phyloP scores from a whole-genome alignment of 2,113 vertebrate species.

The Menura novaehollandiae region DNA sequence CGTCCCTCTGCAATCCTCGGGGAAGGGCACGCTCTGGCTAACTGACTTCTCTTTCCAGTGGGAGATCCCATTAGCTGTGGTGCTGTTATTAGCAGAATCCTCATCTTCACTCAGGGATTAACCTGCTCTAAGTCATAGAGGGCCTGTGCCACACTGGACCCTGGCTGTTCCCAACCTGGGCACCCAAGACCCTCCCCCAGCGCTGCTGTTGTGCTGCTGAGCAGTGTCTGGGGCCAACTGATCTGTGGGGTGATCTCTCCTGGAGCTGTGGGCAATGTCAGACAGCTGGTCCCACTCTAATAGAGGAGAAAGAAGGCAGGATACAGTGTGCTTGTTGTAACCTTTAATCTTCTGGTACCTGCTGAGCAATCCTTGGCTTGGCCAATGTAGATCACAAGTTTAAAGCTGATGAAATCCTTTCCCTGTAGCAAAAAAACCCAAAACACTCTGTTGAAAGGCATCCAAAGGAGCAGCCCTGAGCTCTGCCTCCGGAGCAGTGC shows the following conservation, averaged over 20 bases:
- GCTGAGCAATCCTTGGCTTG: slow-evolving; percentile 2
- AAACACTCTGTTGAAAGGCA: neutral
- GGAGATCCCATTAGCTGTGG: neutral
- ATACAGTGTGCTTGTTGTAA: neutral
- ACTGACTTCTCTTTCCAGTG: neutral
- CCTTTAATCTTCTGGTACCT: slow-evolving; percentile 24
- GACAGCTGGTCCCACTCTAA: neutral
- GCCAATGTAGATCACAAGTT: slow-evolving; percentile 13
- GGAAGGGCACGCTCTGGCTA: neutral
- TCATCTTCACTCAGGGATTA: neutral
- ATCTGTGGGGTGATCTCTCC: neutral
- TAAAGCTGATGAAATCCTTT: slow-evolving; percentile 25
- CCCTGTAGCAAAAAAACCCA: neutral
- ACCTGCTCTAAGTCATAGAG: neutral
- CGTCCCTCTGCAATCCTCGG: neutral
- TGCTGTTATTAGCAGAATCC: neutral
- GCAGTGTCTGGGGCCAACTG: neutral
- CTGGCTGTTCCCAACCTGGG: neutral
- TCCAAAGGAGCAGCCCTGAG: neutral
- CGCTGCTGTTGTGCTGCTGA: neutral
- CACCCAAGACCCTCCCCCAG: fast-evolving
- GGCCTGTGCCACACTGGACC: neutral
- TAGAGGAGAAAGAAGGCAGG: neutral
- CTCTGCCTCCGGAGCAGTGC: neutral
- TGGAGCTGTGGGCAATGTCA: neutral